phyloP scores from a whole-genome alignment of 2,113 vertebrate species.

The Dicaeum eximium region DNA sequence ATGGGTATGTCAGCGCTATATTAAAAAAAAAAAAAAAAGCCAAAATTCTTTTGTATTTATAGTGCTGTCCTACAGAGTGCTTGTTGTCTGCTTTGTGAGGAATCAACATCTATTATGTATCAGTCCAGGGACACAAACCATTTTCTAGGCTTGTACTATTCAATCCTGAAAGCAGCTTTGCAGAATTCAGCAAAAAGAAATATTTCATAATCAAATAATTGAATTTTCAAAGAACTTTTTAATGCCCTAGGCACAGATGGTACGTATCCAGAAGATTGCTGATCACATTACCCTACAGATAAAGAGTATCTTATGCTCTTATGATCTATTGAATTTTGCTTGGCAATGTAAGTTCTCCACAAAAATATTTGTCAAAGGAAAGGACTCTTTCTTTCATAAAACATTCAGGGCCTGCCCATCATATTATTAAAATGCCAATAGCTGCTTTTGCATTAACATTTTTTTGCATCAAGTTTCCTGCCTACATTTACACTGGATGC shows the following conservation, averaged over 20 bases:
- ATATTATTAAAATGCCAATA: background rate
- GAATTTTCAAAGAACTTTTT: constrained; percentile 25
- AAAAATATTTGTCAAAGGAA: background rate
- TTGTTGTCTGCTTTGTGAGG: constrained; percentile 51
- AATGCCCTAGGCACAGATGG: background rate
- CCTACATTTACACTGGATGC: background rate
- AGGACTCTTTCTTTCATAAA: background rate
- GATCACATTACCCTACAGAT: background rate
- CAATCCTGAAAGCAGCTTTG: constrained; percentile 37
- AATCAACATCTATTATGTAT: constrained; percentile 55
- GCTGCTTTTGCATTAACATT: background rate
- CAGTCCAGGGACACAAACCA: constrained; percentile 39
- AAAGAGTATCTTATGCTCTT: background rate
- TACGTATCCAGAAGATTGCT: background rate
- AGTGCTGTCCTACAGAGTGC: constrained; percentile 11
- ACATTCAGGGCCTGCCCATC: background rate
- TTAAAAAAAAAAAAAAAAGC: background rate
- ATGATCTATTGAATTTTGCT: background rate
- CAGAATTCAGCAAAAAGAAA: constrained; percentile 35
- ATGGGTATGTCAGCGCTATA: background rate
- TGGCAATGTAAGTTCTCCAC: background rate
- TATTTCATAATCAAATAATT: constrained; percentile 43
- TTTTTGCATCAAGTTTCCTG: background rate
- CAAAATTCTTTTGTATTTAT: background rate
- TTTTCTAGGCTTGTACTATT: constrained; percentile 30